A percentile compares a stretch with the other conserved stretches of the same genome.
Evolutionary conservation across 2,113 vertebrate genomes (phyloP).

Genomic region (Bos javanicus): DNA sequence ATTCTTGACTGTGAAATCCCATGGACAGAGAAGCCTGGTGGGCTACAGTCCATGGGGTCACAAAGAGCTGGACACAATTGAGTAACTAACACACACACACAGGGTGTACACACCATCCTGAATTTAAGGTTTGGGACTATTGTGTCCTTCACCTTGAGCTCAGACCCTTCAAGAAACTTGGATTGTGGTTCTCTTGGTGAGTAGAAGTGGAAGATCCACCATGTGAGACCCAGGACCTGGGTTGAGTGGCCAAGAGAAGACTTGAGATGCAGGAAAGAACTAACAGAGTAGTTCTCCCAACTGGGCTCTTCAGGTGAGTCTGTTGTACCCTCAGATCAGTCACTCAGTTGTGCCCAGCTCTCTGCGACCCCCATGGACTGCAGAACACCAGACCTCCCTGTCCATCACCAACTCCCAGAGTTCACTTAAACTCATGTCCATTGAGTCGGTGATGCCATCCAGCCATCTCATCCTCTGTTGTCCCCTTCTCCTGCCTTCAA

Average conservation of each 20-base stretch:
- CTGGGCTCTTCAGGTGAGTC: background rate
- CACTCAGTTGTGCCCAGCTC: background rate
- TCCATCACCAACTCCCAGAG: background rate
- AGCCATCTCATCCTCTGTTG: accelerated
- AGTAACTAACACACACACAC: background rate
- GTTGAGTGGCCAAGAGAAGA: background rate
- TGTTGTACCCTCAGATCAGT: background rate
- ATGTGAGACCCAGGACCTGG: background rate
- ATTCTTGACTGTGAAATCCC: background rate
- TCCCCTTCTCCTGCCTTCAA: background rate
- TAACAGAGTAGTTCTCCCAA: background rate
- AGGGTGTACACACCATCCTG: background rate
- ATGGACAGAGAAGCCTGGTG: background rate
- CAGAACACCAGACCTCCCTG: background rate
- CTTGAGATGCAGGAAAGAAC: background rate
- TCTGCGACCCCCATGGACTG: background rate
- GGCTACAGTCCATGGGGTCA: background rate
- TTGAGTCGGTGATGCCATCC: background rate
- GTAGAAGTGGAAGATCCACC: background rate
- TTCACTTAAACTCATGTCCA: background rate
- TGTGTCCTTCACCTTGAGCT: background rate
- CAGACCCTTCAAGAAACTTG: background rate
- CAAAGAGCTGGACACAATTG: background rate
- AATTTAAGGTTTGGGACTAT: background rate
- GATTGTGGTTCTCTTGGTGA: background rate